Evolutionary conservation across 2,888 invertebrate genomes (phyloP).

Genomic region (Ophion ellenae): DNA sequence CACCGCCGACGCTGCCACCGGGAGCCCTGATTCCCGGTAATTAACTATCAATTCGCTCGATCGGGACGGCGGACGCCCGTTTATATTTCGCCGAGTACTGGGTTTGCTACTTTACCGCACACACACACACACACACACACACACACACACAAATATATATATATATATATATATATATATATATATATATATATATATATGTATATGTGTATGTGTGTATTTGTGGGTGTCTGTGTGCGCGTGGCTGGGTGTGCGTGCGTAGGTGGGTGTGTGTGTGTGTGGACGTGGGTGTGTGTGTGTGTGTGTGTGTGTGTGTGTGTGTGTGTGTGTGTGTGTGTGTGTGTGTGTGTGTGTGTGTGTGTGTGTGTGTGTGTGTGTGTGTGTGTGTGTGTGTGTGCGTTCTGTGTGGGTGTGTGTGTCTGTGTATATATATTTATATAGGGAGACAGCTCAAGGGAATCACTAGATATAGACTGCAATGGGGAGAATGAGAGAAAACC

Average conservation of each 20-base stretch:
- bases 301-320: not conserved
- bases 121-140: no score
- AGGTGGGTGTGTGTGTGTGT: no score
- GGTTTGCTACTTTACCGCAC: not conserved
- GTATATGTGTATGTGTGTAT: not conserved
- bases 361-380: not conserved
- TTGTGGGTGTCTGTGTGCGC: not conserved
- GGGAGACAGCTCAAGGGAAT: constrained; percentile 28
- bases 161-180: not conserved
- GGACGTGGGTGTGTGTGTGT: not conserved
- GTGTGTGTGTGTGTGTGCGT: not conserved
- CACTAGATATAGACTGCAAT: constrained; percentile 16
- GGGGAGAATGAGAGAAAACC: constrained; percentile 28
- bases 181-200: constrained; percentile 3
- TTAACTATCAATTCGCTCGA: constrained; percentile 82
- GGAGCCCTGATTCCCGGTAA: constrained; percentile 79
- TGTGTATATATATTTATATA: not conserved
- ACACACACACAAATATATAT: no score
- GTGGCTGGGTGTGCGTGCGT: not conserved
- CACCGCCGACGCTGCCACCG: constrained; percentile 64
- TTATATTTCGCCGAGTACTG: constrained; percentile 68
- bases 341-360: not conserved
- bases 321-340: not conserved
- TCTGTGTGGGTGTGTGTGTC: not conserved
- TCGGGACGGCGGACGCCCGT: constrained; percentile 69